Evolutionary conservation across 2,113 vertebrate genomes (phyloP).

Genomic region (Paraplagusia blochii): DNA sequence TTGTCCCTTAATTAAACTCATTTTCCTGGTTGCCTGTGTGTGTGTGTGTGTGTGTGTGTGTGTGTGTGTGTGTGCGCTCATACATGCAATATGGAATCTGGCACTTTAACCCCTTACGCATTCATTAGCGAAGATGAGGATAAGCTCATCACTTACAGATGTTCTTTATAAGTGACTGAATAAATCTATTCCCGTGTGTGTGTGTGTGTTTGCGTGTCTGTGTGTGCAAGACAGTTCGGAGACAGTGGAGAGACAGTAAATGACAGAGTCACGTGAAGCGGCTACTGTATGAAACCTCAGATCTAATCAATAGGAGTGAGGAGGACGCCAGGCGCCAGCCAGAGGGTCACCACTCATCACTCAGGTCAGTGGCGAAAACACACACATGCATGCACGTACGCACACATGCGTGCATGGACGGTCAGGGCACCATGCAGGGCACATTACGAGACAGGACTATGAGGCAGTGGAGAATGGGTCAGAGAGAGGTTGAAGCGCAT

Average conservation of each 20-base stretch:
- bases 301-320: constrained; percentile 75
- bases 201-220: constrained; percentile 14
- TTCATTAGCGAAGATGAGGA: constrained; percentile 56
- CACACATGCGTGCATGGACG: constrained; percentile 32
- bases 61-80: constrained; percentile 26
- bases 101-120: constrained; percentile 51
- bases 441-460: constrained; percentile 67
- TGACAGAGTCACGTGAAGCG: constrained; percentile 72
- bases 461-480: constrained; percentile 68
- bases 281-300: constrained; percentile 77
- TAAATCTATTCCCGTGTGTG: constrained; percentile 8
- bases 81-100: constrained; percentile 47
- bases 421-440: constrained; percentile 50
- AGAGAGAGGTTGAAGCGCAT: constrained; percentile 69
- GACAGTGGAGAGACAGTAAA: constrained; percentile 74
- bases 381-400: constrained; percentile 23
- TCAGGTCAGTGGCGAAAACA: constrained; percentile 64
- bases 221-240: constrained; percentile 58
- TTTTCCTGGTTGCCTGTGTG: constrained; percentile 42
- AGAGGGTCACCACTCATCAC: constrained; percentile 76
- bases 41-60: too few species aligned
- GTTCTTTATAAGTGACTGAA: constrained; percentile 38
- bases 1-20: constrained; percentile 66
- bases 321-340: constrained; percentile 76
- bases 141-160: constrained; percentile 35